Base-by-base conservation (phyloP, 1,140 invertebrate species). In the Orchestia grillus region DNA sequence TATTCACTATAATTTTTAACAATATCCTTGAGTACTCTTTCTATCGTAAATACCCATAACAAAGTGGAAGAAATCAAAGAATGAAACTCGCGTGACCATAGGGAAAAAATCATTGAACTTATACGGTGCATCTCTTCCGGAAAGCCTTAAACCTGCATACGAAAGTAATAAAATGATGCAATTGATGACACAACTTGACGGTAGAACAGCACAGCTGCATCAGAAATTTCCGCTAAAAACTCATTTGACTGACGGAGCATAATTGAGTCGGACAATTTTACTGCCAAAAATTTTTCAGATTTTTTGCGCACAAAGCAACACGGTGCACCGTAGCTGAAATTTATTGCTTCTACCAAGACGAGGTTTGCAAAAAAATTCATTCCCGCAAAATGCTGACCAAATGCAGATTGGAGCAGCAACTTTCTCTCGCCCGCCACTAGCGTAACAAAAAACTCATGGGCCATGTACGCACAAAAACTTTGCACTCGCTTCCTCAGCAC, bases 381-480 rank as follows among this genome's bases (percentile, higher is more conserved):
- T 41, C 88, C 16, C 44, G 0, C 44, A 94, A 47, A 94, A 11
- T 47, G 19, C 0, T 94, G 44, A 47, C 92, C 44, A 94, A 45
- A 94, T 47, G 44, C 92, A 94, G 44, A 94, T 44, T 6, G 40
- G 92, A 94, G 43, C 92, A 42, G 92, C 40, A 45, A 94, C 92
- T 94, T 94, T 94, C 92, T 94, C 92, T 94, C n/a, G 43, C 19
- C 43, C 44, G 40, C 43, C 36, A 44, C 44, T 44, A 94, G 92
- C 36, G 44, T 19, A 94, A 47, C 3, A 94, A 94, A 94, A 94
- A 94, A 94, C 44, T 8, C 41, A n/a, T 45, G 92, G 92, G 92
- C 36, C 44, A 47, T 44, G 44, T 44, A 47, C 8, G 92, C 43
- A 40, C 44, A 94, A 94, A 94, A 94, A 94, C 92, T 3, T 28